Evolutionary conservation across 2,113 vertebrate genomes (phyloP).

Genomic region (Mionectes macconnelli): DNA sequence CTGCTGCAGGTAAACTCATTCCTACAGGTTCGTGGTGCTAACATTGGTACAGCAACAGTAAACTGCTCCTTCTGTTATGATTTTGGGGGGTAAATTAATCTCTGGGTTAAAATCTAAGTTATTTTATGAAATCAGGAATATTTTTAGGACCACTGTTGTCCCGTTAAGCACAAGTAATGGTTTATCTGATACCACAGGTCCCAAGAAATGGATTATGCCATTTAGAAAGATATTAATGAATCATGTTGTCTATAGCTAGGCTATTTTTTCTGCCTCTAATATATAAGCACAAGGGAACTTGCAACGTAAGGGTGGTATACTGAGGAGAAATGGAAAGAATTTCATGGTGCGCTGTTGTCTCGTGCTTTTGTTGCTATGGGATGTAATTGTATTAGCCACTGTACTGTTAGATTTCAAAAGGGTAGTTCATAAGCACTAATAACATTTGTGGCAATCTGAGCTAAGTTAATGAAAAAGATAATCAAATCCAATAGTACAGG

Average conservation of each 20-base stretch:
- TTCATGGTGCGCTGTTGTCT: neutral
- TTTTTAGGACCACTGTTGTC: neutral
- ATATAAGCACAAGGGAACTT: neutral
- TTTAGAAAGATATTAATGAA: neutral
- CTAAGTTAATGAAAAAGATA: conserved; percentile 65
- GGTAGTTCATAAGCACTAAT: conserved; percentile 51
- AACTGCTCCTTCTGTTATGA: neutral
- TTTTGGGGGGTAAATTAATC: neutral
- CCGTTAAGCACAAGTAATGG: neutral
- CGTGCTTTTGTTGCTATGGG: neutral
- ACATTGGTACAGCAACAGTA: neutral
- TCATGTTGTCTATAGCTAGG: neutral
- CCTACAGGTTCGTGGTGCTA: neutral
- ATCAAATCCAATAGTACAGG: conserved; percentile 39
- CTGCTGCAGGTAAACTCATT: neutral
- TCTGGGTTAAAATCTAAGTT: neutral
- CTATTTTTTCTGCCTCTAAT: neutral
- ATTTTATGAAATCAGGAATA: neutral
- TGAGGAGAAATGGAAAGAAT: conserved; percentile 1
- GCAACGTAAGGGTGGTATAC: neutral
- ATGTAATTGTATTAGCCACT: conserved; percentile 22
- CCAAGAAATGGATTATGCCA: neutral
- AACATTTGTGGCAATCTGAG: conserved; percentile 56
- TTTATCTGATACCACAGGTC: neutral
- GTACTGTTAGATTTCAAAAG: conserved; percentile 45